Evolutionary conservation across 2,113 vertebrate genomes (phyloP).

Genomic region (Stigmatopora nigra): DNA sequence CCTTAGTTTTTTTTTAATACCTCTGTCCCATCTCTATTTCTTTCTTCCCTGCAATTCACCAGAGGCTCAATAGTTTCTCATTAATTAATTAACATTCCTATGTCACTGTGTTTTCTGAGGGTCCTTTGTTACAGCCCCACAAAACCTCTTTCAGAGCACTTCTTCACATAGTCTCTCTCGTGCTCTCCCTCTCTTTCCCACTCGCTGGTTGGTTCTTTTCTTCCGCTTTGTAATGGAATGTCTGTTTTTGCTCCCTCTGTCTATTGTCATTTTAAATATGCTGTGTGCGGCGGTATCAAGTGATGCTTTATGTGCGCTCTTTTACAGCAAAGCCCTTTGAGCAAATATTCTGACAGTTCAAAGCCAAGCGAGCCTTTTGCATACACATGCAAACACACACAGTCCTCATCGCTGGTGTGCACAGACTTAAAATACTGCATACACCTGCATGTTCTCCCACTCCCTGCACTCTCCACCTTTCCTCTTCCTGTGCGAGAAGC

Average conservation of each 20-base stretch:
- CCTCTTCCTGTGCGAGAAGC: conserved; percentile 17
- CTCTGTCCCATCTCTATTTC: conserved; percentile 17
- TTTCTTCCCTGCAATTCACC: conserved; percentile 50
- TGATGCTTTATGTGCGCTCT: conserved; percentile 8
- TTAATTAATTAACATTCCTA: conserved; percentile 77
- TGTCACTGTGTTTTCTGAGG: conserved; percentile 67
- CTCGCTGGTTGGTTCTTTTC: conserved; percentile 30
- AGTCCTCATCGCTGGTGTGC: conserved; percentile 4
- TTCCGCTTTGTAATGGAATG: conserved; percentile 41
- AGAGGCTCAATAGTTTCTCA: conserved; percentile 66
- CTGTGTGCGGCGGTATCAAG: conserved; percentile 18
- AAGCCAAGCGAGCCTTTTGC: conserved; percentile 19
- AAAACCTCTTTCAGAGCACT: conserved; percentile 63
- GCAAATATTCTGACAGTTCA: conserved; percentile 12
- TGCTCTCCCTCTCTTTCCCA: conserved; percentile 21
- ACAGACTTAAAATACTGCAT: conserved; percentile 21
- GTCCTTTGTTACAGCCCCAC: conserved; percentile 62
- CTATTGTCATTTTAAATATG: conserved; percentile 30
- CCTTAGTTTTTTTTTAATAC: conserved; percentile 11
- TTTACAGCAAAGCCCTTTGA: conserved; percentile 2
- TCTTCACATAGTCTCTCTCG: conserved; percentile 55
- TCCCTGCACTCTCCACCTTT: conserved; percentile 26
- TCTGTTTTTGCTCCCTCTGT: conserved; percentile 31
- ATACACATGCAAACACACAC: background rate
- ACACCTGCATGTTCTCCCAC: conserved; percentile 49